Percentiles rank a stretch among this genome's conserved stretches.
Evolutionary conservation across 1,140 invertebrate genomes (phyloP).

Genomic region (Drosophila tristis): DNA sequence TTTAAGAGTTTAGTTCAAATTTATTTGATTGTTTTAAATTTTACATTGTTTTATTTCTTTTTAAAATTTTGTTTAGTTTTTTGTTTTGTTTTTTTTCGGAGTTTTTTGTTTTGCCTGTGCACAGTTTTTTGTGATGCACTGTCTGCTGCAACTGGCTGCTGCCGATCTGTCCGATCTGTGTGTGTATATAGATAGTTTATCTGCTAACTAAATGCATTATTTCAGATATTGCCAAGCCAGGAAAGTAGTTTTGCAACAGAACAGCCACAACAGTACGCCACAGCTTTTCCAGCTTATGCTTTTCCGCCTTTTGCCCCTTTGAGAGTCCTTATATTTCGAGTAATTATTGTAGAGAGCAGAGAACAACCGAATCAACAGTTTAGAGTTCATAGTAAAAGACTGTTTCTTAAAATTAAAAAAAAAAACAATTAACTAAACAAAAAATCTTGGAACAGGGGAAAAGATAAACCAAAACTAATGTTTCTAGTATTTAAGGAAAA

Average conservation of each 20-base stretch:
- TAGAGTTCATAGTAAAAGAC: constrained; percentile 82
- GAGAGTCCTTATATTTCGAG: constrained; percentile 2
- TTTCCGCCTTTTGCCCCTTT: constrained; percentile 13
- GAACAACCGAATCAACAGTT: constrained; percentile 57
- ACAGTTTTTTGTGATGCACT: constrained; percentile 7
- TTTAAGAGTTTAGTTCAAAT: constrained; percentile 69
- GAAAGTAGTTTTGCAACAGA: constrained; percentile 58
- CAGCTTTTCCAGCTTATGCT: constrained; percentile 27
- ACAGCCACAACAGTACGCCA: constrained; percentile 27
- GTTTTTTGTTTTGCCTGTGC: constrained; percentile 10
- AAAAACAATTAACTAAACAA: constrained; percentile 16
- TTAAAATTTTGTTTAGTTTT: constrained; percentile 52
- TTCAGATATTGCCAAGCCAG: constrained; percentile 79
- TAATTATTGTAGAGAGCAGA: constrained; percentile 21
- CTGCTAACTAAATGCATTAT: constrained; percentile 59
- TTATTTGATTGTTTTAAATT: constrained; percentile 50
- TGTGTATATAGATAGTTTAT: constrained; percentile 25
- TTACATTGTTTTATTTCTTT: constrained; percentile 67
- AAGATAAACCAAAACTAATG: constrained; percentile 34
- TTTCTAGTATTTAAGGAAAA: constrained; percentile 60
- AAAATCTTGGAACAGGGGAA: constrained; percentile 51
- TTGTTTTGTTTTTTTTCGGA: constrained; percentile 29
- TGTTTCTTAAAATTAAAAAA: constrained; percentile 74
- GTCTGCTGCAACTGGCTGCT: constrained; percentile 13
- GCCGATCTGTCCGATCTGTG: constrained; percentile 16